Evolutionary conservation across 2,797 vertebrate species (phyloP), one percentile per base, ranked within the genome.

Genomic region (Aplochiton taeniatus): DNA sequence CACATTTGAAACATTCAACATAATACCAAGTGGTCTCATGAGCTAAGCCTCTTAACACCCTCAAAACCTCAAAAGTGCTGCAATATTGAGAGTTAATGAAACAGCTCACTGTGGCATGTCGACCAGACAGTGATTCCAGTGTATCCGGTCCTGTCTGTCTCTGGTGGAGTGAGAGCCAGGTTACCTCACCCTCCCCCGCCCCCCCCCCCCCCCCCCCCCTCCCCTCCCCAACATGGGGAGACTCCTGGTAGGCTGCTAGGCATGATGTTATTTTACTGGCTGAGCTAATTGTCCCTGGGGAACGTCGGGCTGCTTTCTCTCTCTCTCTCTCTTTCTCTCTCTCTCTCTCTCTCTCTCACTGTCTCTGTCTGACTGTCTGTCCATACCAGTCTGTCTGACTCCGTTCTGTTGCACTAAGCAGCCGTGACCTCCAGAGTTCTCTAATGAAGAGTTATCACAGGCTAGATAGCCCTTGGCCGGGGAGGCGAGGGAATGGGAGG

Each of bases 381-480:
- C 31, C 31, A 31, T 31, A 6, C 3, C 31, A 31, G 31, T 31
- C 75, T 77, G 74, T 86, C 31, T 72, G 82, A 85, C 80, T 73
- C 83, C 76, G 81, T 74, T 76, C 58, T 66, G 81, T 79, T 89
- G 80, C 83, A 79, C 50, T 72, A 87, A 81, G 80, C 77, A 83
- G 82, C 83, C 62, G 20, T 43, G 79, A 87, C 72, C 79, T 81
- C 62, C 78, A 80, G 78, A 89, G 85, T 83, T 76, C 74, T 81
- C 79, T 90, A 90, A 89, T 89, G 87, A 91, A 90, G 89, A 91
- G 83, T 91, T 90, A 90, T 84, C 87, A 88, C 84, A 74, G 78
- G 79, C 83, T 78, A 72, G 70, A 87, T 86, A 82, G 82, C 79
- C 87, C 72, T 80, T 86, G 84, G 87, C 83, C 78, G 73, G 46